Base-by-base conservation (phyloP, 92 coral and sea anemone species). In the Meandrina meandrites region DNA sequence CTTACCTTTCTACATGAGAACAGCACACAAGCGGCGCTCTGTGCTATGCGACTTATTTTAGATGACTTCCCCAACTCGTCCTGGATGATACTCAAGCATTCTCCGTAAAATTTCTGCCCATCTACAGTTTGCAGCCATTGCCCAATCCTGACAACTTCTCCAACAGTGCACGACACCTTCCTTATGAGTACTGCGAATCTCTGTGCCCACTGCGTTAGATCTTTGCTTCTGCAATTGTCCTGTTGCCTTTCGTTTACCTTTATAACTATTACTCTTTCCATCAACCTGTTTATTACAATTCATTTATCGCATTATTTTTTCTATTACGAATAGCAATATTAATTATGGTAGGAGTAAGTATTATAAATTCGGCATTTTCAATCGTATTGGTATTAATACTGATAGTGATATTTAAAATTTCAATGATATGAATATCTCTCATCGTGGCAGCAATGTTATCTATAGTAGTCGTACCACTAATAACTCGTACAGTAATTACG, bases 21-120 rank as follows among this genome's bases (percentile, higher is more conserved):
- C 4, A 89, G 88, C 0, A 88, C 91, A 84, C 84, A 78, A n/a
- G 91, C 80, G 51, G 89, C 84, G 60, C 71, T 83, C 19, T 83
- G 78, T 3, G 70, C 82, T 19, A 89, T 10, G 30, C 89, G 89
- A 19, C 79, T 42, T 42, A 88, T 87, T 22, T 76, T 48, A 1
- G 30, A 53, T 8, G 19, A 34, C 6, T 77, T 69, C 1, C 88
- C 91, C 19, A 88, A 47, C 4, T 45, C 89, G 0, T 16, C 67
- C 4, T 47, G 47, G 13, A 84, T 85, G 22, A 89, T 68, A 7
- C 10, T 60, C 1, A 64, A 64, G 32, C 91, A 89, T 79, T 84
- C 85, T 1, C 14, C 35, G 22, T 28, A 79, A n/a, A 84, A 54
- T 11, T 67, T 47, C 64, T 16, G 78, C 14, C 89, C 91, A 12